These are phyloP conservation scores for Akabosia matsudoensis DNA, from an alignment of 1,140 invertebrate species.

Conservation along the genomic window DNA sequence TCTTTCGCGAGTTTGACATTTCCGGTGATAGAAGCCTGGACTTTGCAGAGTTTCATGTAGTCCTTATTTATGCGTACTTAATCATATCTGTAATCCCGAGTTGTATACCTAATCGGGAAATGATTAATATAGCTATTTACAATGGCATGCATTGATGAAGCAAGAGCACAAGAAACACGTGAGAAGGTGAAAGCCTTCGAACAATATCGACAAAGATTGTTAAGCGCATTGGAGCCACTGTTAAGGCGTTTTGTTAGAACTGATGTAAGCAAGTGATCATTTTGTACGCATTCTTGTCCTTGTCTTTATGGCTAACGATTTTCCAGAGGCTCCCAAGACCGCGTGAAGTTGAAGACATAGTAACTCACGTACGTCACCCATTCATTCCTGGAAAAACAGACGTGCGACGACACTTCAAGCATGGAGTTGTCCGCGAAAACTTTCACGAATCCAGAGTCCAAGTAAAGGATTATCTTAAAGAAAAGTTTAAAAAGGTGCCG, in stretches of 20 bases:
- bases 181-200: constrained; percentile 36
- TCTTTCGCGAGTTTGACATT: constrained; percentile 51
- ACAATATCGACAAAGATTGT: constrained; percentile 34
- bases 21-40: constrained; percentile 50
- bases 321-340: constrained; percentile 30
- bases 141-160: constrained; percentile 50
- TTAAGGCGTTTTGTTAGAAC: constrained; percentile 33
- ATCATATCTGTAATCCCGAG: neutral
- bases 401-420: neutral
- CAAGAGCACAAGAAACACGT: constrained; percentile 33
- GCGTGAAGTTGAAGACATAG: constrained; percentile 27
- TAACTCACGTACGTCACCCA: constrained; percentile 17
- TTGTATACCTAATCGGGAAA: neutral
- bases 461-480: constrained; percentile 2
- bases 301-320: too few relatives aligned
- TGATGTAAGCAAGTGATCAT: constrained; percentile 12
- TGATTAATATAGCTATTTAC: constrained; percentile 42
- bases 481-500: neutral
- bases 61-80: neutral
- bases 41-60: constrained; percentile 49
- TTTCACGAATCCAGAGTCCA: neutral
- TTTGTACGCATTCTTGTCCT: neutral
- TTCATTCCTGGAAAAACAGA: constrained; percentile 7
- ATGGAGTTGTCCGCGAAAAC: neutral
- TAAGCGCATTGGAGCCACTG: constrained; percentile 19